A percentile compares a stretch with the other conserved stretches of the same genome.
Conservation (phyloP, 2,888 invertebrate species). For the Lottia scabra region DNA sequence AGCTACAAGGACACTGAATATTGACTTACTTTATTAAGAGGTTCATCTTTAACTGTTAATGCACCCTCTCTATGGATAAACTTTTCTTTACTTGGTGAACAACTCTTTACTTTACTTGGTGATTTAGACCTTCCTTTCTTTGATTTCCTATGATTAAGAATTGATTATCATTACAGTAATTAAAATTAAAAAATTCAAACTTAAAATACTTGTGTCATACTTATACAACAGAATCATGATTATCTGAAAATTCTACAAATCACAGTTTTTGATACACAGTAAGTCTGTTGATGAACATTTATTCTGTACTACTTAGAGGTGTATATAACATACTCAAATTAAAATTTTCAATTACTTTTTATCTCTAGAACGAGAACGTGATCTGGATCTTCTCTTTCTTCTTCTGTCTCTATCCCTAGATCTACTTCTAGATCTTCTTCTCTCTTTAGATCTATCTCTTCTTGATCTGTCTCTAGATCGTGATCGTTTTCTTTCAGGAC, state of each 20-base stretch:
- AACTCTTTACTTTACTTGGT: slow-evolving; percentile 39
- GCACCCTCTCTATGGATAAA: slow-evolving; percentile 51
- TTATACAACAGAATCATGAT: too few relatives aligned
- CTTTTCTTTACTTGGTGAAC: slow-evolving; percentile 28
- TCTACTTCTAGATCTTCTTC: slow-evolving; percentile 40
- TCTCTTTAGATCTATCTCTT: slow-evolving; percentile 32
- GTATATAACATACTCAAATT: too few relatives aligned
- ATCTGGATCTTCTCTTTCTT: slow-evolving; percentile 35
- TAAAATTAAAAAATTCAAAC: too few relatives aligned
- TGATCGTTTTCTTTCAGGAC: slow-evolving; percentile 42
- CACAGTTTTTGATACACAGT: too few relatives aligned
- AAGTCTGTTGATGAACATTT: too few relatives aligned
- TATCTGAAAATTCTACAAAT: too few relatives aligned
- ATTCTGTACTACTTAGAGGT: too few relatives aligned
- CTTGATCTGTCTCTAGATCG: slow-evolving; percentile 47
- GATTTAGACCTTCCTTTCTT: slow-evolving; percentile 43
- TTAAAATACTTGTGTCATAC: too few relatives aligned
- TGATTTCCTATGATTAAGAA: slow-evolving; percentile 21
- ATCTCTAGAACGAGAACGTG: slow-evolving; percentile 27
- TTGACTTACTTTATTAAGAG: slow-evolving; percentile 59
- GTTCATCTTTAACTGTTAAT: slow-evolving; percentile 63
- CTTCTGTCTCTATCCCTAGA: slow-evolving; percentile 39
- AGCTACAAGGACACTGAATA: too few relatives aligned
- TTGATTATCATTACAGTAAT: too few relatives aligned
- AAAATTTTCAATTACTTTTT: slow-evolving; percentile 22